Conservation (phyloP, 1,140 invertebrate genomes). For the Euura saliciscinereae region DNA sequence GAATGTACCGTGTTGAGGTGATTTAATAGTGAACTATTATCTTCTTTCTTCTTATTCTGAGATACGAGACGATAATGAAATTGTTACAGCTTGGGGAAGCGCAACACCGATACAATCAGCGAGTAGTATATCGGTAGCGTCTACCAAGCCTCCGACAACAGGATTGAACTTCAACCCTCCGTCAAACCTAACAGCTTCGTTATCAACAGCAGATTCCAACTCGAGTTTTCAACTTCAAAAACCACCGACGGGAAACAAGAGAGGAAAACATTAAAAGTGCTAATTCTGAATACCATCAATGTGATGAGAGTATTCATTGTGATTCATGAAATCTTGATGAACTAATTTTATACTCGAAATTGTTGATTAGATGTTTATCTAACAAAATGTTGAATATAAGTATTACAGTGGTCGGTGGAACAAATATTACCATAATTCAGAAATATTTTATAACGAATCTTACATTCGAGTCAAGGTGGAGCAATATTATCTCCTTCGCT, state of each 20-base stretch:
- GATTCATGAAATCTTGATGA: neutral
- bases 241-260: slow-evolving; percentile 72
- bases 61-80: slow-evolving; percentile 14
- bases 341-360: neutral
- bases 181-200: slow-evolving; percentile 51
- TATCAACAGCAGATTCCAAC: slow-evolving; percentile 43
- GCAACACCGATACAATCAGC: slow-evolving; percentile 42
- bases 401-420: neutral
- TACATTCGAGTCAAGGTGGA: too few relatives aligned
- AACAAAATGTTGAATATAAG: neutral
- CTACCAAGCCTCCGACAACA: slow-evolving; percentile 61
- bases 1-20: neutral
- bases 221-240: slow-evolving; percentile 73
- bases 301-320: neutral
- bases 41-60: slow-evolving; percentile 8
- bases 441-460: too few relatives aligned
- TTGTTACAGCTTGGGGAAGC: slow-evolving; percentile 54
- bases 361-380: neutral
- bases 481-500: too few relatives aligned
- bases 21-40: neutral
- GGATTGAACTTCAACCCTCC: slow-evolving; percentile 56
- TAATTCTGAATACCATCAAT: neutral
- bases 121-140: slow-evolving; percentile 57
- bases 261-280: slow-evolving; percentile 67
- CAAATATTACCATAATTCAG: neutral